Evolutionary conservation across 92 coral and sea anemone genomes (phyloP), one percentile per base, ranked within the genome.

Genomic region (Micromussa lordhowensis): DNA sequence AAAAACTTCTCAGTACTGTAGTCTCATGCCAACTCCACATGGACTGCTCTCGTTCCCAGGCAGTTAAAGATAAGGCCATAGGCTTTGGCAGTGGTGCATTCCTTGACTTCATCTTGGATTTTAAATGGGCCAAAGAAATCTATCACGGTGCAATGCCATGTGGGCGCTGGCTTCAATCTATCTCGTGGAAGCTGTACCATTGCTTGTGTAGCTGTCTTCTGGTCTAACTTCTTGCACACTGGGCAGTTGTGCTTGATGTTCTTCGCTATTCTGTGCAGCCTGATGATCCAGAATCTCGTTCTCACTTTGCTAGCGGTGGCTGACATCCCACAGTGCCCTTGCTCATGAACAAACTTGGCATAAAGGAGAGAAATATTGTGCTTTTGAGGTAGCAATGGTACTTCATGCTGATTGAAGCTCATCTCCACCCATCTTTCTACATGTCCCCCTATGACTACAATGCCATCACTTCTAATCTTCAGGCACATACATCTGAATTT

Each of bases 171-270:
- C 31, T 30, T 35, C 29, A 40, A 22, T 72, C 77, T 64, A n/a
- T 64, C 77, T 38, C 26, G 19, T 72, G 29, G 87, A 71, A 83
- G 79, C 35, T 69, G 75, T 63, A 3, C 77, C 87, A 40, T 72
- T 35, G 34, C 72, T 70, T 58, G 87, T 28, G 51, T 71, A 70
- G 31, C 29, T 32, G 58, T n/a, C 54, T 38, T 22, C 31, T 40
- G 40, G 28, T 86, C 90, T 18, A 85, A 22, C 64, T 85, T 92
- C 77, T 81, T 90, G 53, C 93, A 91, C 24, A 79, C 83, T 5
- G 6, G 7, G 8, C 48, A 40, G 48, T 40, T 40, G 48, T 0
- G 48, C 48, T 80, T 91, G 61, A 93, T 85, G 57, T 82, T 12
- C 72, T 86, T 88, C 48, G 77, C 89, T 66, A 91, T 30, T 82